Evolutionary conservation across 2,797 vertebrate species (phyloP), one percentile per base, ranked within the genome.

Genomic region (Ambastaia sidthimunki): DNA sequence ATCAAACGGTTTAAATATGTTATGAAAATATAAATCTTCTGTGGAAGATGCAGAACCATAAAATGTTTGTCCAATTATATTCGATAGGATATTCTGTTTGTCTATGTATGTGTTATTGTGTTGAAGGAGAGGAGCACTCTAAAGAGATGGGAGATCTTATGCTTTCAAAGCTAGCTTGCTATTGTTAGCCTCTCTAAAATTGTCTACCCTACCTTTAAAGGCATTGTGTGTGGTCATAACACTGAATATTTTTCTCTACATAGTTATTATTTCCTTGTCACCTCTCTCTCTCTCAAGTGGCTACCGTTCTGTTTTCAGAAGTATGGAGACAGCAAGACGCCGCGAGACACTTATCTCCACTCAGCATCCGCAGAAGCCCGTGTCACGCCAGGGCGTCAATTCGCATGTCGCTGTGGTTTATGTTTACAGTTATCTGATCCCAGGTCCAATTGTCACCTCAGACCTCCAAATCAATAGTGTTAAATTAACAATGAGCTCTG

Each of bases 401-500:
- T 80, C 50, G 6, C 60, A 76, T 86, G 86, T 88, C 87, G 76
- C 85, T 83, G 66, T 84, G 83, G 83, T 80, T 84, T 67, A 75
- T 88, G 86, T 90, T 90, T 92, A 89, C 87, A 85, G 86, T 90
- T 78, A 84, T 89, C 89, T 88, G 88, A 91, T 89, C 91, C 87
- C 87, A 83, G 88, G 85, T 86, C 87, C 91, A 87, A 91, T 91
- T 90, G 90, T 90, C 91, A 90, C 85, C 75, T 82, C 85, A 89
- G 89, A 89, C 88, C 88, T 85, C 78, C 50, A 28, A 87, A 92
- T 92, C 92, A 86, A 94, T 93, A 88, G 79, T 83, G 87, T 84
- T 93, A 87, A 92, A 93, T 93, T 91, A 91, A 88, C 91, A 89
- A 93, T 92, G 89, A 90, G 87, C 83, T 86, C 25, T 81, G 80